These are phyloP conservation scores for Dasyprocta punctata DNA, from an alignment of 2,113 vertebrate genomes.

Conservation along the genomic window DNA sequence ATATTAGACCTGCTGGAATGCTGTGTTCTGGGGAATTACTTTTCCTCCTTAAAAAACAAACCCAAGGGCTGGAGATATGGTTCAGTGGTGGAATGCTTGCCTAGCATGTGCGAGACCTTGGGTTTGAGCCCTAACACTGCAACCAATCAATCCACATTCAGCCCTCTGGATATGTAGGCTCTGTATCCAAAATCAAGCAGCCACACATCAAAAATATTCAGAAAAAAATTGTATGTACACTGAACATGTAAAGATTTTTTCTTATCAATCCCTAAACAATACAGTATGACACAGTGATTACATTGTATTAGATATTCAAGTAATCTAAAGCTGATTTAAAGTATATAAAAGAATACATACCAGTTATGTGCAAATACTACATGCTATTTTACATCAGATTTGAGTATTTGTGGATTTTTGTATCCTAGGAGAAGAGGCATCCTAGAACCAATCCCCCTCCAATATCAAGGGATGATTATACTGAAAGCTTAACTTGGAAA, in stretches of 20 bases:
- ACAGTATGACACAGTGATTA: not conserved
- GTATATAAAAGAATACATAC: not conserved
- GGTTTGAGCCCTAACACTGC: not conserved
- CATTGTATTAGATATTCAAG: not conserved
- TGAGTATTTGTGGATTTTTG: not conserved
- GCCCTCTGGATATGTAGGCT: not conserved
- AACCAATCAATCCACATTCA: not conserved
- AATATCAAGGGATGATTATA: not conserved
- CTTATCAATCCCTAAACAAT: not conserved
- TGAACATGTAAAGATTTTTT: not conserved
- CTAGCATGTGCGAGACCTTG: not conserved
- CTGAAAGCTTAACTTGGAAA: conserved; percentile 27
- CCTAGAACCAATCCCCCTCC: not conserved
- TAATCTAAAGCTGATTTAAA: not conserved
- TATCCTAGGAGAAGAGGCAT: not conserved
- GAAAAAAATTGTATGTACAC: not conserved
- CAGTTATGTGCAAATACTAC: not conserved
- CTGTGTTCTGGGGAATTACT: not conserved
- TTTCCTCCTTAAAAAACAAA: not conserved
- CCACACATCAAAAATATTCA: not conserved
- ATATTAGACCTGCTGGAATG: not conserved
- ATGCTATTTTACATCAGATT: not conserved
- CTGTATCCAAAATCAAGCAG: not conserved
- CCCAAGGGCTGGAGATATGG: not conserved
- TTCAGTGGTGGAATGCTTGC: not conserved